A percentile compares a stretch with the other conserved stretches of the same genome.
These are phyloP conservation scores for Sphaeramia orbicularis DNA, from an alignment of 2,797 vertebrate genomes.

Conservation along the genomic window DNA sequence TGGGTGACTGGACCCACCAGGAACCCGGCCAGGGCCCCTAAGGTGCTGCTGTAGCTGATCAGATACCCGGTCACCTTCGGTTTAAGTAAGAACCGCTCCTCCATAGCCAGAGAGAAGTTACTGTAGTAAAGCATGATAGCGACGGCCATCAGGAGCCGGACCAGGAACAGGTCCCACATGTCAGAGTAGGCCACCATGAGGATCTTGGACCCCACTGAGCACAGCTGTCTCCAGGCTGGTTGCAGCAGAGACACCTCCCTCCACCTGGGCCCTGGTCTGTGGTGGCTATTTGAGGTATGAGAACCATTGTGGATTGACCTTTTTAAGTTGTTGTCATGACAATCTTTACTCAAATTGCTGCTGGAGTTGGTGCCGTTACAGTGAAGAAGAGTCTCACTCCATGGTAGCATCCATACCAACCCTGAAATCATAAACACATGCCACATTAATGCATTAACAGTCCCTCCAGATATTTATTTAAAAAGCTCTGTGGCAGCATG, in stretches of 20 bases:
- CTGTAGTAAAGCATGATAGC: constrained; percentile 95
- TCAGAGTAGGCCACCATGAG: constrained; percentile 87
- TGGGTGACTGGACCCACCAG: constrained; percentile 90
- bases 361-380: constrained; percentile 63
- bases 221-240: constrained; percentile 84
- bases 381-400: constrained; percentile 32
- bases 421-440: too few relatives aligned
- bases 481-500: too few relatives aligned
- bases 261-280: constrained; percentile 39
- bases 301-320: constrained; percentile 66
- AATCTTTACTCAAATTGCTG: constrained; percentile 50
- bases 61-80: constrained; percentile 92
- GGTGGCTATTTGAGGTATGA: constrained; percentile 43
- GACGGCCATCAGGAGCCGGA: constrained; percentile 93
- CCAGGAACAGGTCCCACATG: constrained; percentile 93
- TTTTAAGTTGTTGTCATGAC: constrained; percentile 51
- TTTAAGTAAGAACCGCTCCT: constrained; percentile 93
- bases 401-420: too few relatives aligned
- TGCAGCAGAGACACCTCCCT: constrained; percentile 55
- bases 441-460: too few relatives aligned
- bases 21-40: constrained; percentile 91
- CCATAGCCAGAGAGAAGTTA: constrained; percentile 94
- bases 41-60: constrained; percentile 92
- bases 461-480: too few relatives aligned
- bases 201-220: constrained; percentile 85